Conservation (phyloP, 2,888 invertebrate species). For the Heterodera filipjevi region DNA sequence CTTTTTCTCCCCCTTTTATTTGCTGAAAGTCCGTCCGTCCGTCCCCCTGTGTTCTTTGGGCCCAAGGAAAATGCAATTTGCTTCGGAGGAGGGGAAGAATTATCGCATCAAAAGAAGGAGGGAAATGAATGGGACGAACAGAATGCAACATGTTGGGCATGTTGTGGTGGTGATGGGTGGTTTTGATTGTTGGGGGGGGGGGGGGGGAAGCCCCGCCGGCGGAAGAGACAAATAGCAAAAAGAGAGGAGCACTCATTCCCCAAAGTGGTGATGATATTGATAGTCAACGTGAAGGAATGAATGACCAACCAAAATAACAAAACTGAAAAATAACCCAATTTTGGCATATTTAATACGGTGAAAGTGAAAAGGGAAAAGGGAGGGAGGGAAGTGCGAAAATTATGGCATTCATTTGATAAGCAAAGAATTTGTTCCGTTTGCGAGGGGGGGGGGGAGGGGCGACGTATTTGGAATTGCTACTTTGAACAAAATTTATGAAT, state of each 20-base stretch:
- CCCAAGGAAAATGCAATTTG: conserved; percentile 6
- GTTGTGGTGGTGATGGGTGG: not conserved
- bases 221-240: not conserved
- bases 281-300: too few relatives aligned
- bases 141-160: conserved; percentile 7
- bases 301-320: too few relatives aligned
- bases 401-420: too few relatives aligned
- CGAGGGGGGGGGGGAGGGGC: too few relatives aligned
- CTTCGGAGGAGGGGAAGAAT: not conserved
- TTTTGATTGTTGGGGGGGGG: not conserved
- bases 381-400: too few relatives aligned
- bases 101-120: conserved; percentile 6
- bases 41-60: not conserved
- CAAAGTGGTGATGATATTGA: not conserved
- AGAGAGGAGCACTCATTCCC: not conserved
- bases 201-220: not conserved
- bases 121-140: not conserved
- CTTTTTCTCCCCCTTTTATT: not conserved
- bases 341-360: too few relatives aligned
- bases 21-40: not conserved
- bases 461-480: too few relatives aligned
- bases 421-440: too few relatives aligned
- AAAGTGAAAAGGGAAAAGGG: too few relatives aligned
- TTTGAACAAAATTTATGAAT: too few relatives aligned
- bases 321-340: too few relatives aligned